A percentile compares a stretch with the other conserved stretches of the same genome.
Conservation (phyloP, 2,888 invertebrate genomes). For the Tachina fera region DNA sequence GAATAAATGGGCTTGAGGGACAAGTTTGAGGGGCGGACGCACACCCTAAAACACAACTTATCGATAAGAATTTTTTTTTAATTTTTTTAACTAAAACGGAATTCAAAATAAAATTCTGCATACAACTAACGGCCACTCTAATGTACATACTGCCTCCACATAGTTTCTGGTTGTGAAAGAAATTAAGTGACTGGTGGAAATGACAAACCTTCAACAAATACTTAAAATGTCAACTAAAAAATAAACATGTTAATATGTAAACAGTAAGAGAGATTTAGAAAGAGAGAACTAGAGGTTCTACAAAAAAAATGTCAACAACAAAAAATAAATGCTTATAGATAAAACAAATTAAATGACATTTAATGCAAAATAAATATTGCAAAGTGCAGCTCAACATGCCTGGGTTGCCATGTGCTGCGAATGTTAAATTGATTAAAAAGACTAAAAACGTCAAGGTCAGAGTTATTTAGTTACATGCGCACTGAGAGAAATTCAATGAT, state of each 20-base stretch:
- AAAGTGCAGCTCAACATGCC: neutral
- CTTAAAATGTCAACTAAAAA: slow-evolving; percentile 43
- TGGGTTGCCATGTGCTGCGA: slow-evolving; percentile 28
- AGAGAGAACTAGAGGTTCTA: neutral
- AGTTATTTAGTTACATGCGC: neutral
- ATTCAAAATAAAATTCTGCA: too few species aligned
- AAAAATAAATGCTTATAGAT: neutral
- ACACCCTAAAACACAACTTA: too few species aligned
- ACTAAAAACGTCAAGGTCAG: slow-evolving; percentile 24
- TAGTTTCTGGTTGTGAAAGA: slow-evolving; percentile 26
- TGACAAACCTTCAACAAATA: slow-evolving; percentile 56
- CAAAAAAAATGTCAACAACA: neutral
- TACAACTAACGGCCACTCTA: too few species aligned
- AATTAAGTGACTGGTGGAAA: slow-evolving; percentile 34
- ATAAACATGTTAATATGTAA: slow-evolving; percentile 13
- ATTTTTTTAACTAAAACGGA: too few species aligned
- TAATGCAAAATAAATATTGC: slow-evolving; percentile 31
- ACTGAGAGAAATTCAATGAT: neutral
- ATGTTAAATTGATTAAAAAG: slow-evolving; percentile 25
- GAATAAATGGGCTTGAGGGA: too few species aligned
- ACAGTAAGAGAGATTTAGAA: slow-evolving; percentile 7
- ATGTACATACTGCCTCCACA: slow-evolving; percentile 11
- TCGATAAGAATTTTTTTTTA: too few species aligned
- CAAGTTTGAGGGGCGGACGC: too few species aligned
- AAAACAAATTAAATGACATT: slow-evolving; percentile 23